phyloP scores from a whole-genome alignment of 2,797 vertebrate species.

The Tympanoctomys barrerae region DNA sequence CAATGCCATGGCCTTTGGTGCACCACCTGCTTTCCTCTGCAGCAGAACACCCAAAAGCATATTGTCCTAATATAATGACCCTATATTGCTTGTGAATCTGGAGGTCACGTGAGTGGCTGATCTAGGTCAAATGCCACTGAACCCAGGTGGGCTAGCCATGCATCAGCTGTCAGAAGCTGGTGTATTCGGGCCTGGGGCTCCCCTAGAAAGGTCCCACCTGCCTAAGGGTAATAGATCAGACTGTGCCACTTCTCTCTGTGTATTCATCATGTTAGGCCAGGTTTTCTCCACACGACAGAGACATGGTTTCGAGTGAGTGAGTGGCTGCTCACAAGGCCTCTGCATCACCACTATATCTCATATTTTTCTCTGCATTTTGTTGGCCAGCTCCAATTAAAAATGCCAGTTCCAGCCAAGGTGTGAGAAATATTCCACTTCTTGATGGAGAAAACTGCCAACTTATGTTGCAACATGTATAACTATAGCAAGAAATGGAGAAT shows the following conservation, averaged over 20 bases:
- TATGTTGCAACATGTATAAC: not conserved
- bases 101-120: not conserved
- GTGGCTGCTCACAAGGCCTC: not conserved
- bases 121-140: not conserved
- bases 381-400: not conserved
- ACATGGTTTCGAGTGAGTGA: not conserved
- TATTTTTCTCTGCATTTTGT: not conserved
- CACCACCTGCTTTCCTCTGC: not conserved
- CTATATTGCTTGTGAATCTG: not conserved
- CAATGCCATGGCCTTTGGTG: not conserved
- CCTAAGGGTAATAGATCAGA: not conserved
- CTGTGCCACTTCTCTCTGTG: not conserved
- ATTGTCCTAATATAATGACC: not conserved
- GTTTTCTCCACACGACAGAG: not conserved
- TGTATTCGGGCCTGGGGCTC: not conserved
- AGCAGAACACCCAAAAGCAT: not conserved
- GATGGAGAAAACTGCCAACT: not conserved
- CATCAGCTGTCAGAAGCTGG: not conserved
- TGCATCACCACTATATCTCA: not conserved
- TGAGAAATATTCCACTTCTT: not conserved
- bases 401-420: not conserved
- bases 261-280: not conserved
- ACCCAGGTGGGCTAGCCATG: not conserved
- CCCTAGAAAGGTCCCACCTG: not conserved
- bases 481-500: not conserved